Percentiles rank a stretch among this genome's conserved stretches.
Conservation (phyloP, 2,888 invertebrate species). For the Dolichopus griseipennis region DNA sequence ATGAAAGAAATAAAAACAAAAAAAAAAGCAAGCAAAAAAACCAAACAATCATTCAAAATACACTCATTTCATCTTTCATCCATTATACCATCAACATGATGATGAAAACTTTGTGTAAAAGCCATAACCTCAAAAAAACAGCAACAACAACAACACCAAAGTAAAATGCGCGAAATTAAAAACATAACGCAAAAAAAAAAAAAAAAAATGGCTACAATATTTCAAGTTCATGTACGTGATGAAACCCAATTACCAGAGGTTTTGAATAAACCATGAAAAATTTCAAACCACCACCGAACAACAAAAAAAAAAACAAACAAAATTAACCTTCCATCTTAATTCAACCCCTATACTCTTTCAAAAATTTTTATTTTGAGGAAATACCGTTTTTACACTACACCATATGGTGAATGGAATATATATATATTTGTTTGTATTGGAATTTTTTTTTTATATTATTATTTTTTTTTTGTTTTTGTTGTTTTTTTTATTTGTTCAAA, state of each 20-base stretch:
- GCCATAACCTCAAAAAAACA: not conserved
- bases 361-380: no score
- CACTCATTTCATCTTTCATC: not conserved
- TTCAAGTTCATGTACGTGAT: conserved; percentile 3
- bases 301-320: not conserved
- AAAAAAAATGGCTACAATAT: not conserved
- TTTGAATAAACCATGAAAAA: not conserved
- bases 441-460: no score
- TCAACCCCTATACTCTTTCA: not conserved
- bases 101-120: not conserved
- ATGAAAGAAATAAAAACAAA: not conserved
- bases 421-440: no score
- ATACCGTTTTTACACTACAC: not conserved
- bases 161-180: not conserved
- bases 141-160: not conserved
- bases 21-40: not conserved
- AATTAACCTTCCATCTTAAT: no score
- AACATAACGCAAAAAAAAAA: not conserved
- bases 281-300: not conserved
- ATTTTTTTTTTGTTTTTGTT: no score
- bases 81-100: not conserved
- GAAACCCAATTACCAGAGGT: not conserved
- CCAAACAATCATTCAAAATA: not conserved
- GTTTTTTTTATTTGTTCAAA: not conserved
- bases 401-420: not conserved